phyloP scores from a whole-genome alignment of 2,888 invertebrate species.

The Agrochola litura region DNA sequence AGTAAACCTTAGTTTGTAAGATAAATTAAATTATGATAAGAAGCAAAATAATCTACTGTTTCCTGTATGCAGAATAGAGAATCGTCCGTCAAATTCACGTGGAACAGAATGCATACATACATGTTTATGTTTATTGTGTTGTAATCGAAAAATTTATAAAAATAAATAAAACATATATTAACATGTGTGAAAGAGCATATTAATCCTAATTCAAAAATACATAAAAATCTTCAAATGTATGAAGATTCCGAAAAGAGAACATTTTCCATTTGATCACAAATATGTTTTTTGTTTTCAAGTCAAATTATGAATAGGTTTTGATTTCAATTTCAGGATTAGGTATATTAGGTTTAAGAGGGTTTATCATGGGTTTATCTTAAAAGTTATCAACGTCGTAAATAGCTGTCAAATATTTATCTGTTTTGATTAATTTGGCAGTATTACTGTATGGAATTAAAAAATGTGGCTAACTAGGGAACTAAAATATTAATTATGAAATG shows the following conservation, averaged over 20 bases:
- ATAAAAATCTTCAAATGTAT: neutral
- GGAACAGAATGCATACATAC: neutral
- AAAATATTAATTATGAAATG: too few relatives aligned
- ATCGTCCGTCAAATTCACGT: neutral
- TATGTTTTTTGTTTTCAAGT: slow-evolving; percentile 11
- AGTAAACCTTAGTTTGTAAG: neutral
- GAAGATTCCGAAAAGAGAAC: neutral
- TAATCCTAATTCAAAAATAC: too few relatives aligned
- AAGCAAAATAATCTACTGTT: neutral
- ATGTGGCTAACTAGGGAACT: too few relatives aligned
- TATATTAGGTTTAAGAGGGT: neutral
- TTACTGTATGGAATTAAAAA: too few relatives aligned
- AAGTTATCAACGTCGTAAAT: too few relatives aligned
- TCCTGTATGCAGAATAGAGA: too few relatives aligned
- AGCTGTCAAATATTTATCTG: too few relatives aligned
- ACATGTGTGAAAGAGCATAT: neutral
- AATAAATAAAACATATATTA: neutral
- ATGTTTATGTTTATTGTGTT: neutral
- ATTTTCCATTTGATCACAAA: slow-evolving; percentile 11
- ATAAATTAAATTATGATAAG: neutral
- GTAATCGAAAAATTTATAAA: neutral
- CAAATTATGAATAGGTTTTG: slow-evolving; percentile 26
- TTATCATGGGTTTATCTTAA: too few relatives aligned
- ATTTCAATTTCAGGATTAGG: slow-evolving; percentile 18
- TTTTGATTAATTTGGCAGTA: too few relatives aligned